phyloP scores from a whole-genome alignment of 2,113 vertebrate species.

The Excalfactoria chinensis region DNA sequence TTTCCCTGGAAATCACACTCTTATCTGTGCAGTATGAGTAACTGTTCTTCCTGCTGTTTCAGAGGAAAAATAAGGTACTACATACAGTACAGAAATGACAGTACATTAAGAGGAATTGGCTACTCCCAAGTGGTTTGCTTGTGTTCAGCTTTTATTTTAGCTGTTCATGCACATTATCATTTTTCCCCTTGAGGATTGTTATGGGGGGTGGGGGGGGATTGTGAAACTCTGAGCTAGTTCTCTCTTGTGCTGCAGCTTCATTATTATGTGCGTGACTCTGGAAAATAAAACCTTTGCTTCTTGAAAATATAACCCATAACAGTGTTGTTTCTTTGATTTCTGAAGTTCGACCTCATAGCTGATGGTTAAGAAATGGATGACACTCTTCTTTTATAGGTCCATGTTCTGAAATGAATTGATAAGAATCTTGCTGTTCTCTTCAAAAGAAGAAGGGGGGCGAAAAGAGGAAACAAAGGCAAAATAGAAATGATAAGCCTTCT shows the following conservation, averaged over 20 bases:
- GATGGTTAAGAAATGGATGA: background rate
- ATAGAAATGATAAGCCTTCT: background rate
- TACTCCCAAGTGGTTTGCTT: conserved; percentile 2
- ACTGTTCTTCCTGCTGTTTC: conserved; percentile 37
- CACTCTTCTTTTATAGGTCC: background rate
- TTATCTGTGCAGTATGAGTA: conserved; percentile 26
- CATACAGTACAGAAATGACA: conserved; percentile 36
- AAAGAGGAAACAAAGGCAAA: background rate
- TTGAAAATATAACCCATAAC: background rate
- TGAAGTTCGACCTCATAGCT: background rate
- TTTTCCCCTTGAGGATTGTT: conserved; percentile 12
- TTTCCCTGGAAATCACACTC: conserved; percentile 34
- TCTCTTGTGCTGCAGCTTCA: conserved; percentile 9
- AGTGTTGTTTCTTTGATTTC: background rate
- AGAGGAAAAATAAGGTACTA: conserved; percentile 57
- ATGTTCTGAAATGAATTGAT: background rate
- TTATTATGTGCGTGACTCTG: background rate
- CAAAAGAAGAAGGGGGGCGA: background rate
- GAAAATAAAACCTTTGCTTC: background rate
- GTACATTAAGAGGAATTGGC: background rate
- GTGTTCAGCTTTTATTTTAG: conserved; percentile 39
- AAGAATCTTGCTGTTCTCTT: background rate
- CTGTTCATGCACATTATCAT: background rate
- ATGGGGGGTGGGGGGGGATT: background rate
- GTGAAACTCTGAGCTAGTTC: conserved; percentile 12